Evolutionary conservation across 1,140 invertebrate genomes (phyloP), one percentile per base, ranked within the genome.

Genomic region (Acromyrmex charruanus): DNA sequence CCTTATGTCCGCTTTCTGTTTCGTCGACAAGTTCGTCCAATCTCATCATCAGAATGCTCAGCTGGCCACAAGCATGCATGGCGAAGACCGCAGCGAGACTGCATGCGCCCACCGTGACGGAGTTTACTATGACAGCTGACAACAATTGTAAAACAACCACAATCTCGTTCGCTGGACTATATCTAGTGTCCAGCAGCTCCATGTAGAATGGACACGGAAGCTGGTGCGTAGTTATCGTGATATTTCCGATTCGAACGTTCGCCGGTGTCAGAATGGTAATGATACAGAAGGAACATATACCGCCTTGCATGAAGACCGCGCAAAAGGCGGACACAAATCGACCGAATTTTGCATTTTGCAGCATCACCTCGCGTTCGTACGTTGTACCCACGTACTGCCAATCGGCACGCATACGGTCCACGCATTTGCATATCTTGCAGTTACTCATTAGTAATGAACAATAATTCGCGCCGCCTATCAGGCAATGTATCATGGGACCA

Each of bases 401-500:
- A 71, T 91, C 90, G 21, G 10, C 28, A 6, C 87, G n/a, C 0
- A 91, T 51, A 3, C 88, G 65, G 14, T 87, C 10, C 28, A 92
- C 58, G 35, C 91, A 91, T 0, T 58, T 28, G 12, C 75, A 80
- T 61, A 94, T 93, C 3, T 93, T 87, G 0, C 61, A 44, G 16
- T 72, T 77, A 7, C 75, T 79, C 2, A 69, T 21, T 3, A 92
- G 51, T 0, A 94, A 66, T 4, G 77, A 92, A 7, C 80, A 91
- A 14, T 94, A 94, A 51, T 94, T 94, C 14, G 89, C 7, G 7
- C 93, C 91, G 2, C 90, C 89, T 91, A 94, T 94, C 10, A 93
- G 1, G 77, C 88, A 90, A 44, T 93, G 93, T 44, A 91, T 93
- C 85, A 93, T 84, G 0, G 93, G 91, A 7, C 93, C 93, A 5